A percentile compares a stretch with the other conserved stretches of the same genome.
phyloP scores from a whole-genome alignment of 2,113 vertebrate species.

The Cromileptes altivelis region DNA sequence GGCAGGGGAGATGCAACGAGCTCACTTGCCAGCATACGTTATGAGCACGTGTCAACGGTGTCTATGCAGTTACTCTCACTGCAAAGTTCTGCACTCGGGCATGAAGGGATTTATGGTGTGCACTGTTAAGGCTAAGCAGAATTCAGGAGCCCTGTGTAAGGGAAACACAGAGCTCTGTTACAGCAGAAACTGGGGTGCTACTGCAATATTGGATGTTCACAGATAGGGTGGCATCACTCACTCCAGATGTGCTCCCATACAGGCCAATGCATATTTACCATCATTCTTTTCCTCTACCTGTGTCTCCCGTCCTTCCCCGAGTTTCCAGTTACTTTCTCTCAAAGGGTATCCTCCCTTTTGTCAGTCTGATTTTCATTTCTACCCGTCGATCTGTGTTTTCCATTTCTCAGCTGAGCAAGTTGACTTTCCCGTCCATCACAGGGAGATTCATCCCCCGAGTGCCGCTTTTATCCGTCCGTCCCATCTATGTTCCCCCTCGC shows the following conservation, averaged over 20 bases:
- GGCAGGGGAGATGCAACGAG: too few species aligned
- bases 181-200: not conserved
- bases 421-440: conserved; percentile 62
- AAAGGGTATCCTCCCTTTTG: conserved; percentile 11
- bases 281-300: not conserved
- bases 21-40: too few species aligned
- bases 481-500: conserved; percentile 44
- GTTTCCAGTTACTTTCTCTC: conserved; percentile 1
- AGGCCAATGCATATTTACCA: not conserved
- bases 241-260: not conserved
- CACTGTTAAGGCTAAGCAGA: conserved; percentile 14
- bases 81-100: too few species aligned
- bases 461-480: conserved; percentile 55
- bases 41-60: too few species aligned
- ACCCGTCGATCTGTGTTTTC: conserved; percentile 18
- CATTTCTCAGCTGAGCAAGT: conserved; percentile 45
- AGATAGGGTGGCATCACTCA: not conserved
- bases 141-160: conserved; percentile 16
- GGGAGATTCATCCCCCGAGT: conserved; percentile 48
- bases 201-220: not conserved
- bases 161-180: conserved; percentile 36
- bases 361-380: conserved; percentile 45
- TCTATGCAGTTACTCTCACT: too few species aligned
- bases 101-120: conserved; percentile 39
- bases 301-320: not conserved